Percentiles rank a stretch among this genome's conserved stretches.
Evolutionary conservation across 1,140 invertebrate species (phyloP).

Genomic region (Panagrolaimus sp.): DNA sequence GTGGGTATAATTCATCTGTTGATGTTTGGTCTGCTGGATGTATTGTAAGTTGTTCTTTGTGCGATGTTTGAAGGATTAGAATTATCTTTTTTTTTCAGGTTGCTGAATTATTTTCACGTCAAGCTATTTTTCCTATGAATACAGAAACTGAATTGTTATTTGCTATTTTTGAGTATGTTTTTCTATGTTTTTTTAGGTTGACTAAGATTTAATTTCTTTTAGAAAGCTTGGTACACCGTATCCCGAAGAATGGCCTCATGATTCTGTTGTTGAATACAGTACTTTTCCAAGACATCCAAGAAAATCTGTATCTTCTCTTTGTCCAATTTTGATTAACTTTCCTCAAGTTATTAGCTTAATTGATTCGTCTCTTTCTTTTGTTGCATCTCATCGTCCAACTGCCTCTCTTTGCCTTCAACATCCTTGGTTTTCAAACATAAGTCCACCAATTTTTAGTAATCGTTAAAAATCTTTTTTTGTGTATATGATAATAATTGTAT

Average conservation of each 20-base stretch:
- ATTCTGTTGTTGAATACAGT: slow-evolving; percentile 23
- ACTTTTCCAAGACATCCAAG: slow-evolving; percentile 20
- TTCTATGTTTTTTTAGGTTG: background rate
- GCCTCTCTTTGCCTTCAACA: slow-evolving; percentile 4
- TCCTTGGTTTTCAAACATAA: background rate
- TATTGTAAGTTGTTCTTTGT: slow-evolving; percentile 78
- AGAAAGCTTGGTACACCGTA: slow-evolving; percentile 23
- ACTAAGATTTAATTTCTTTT: background rate
- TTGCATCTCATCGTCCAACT: background rate
- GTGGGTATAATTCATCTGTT: slow-evolving; percentile 80
- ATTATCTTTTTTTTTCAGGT: slow-evolving; percentile 22
- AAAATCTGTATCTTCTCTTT: background rate
- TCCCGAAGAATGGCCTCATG: slow-evolving; percentile 29
- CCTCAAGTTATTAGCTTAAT: slow-evolving; percentile 19
- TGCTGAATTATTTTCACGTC: slow-evolving; percentile 23
- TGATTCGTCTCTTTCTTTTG: slow-evolving; percentile 14
- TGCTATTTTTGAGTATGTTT: slow-evolving; percentile 77
- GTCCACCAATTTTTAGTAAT: too few relatives aligned
- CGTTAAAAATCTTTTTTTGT: too few relatives aligned
- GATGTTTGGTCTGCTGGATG: slow-evolving; percentile 94
- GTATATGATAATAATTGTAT: too few relatives aligned
- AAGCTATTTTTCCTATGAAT: slow-evolving; percentile 72
- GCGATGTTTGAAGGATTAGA: slow-evolving; percentile 68
- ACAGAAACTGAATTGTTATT: slow-evolving; percentile 81
- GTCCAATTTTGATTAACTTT: background rate